Conservation (phyloP, 2,797 vertebrate genomes). For the Pteropus rufus region DNA sequence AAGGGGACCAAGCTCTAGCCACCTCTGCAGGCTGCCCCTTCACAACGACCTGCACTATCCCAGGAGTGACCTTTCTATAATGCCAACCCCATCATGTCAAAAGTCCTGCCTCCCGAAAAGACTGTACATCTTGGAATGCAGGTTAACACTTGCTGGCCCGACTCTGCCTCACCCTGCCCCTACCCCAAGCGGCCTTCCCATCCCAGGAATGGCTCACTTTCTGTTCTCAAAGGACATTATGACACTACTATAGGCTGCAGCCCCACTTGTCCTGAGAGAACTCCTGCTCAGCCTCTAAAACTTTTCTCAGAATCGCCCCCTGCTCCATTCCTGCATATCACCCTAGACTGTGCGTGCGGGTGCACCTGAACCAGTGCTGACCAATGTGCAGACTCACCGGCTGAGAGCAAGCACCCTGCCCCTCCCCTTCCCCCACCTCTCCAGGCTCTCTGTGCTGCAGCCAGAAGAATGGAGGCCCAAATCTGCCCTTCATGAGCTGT, state of each 20-base stretch:
- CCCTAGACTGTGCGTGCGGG: no score
- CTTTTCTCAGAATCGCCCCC: neutral
- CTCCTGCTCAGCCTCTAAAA: neutral
- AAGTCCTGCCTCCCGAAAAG: neutral
- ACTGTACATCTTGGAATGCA: accelerated
- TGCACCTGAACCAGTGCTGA: neutral
- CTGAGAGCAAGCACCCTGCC: neutral
- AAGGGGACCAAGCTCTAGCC: neutral
- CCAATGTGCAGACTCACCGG: neutral
- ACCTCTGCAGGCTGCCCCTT: neutral
- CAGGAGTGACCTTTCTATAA: neutral
- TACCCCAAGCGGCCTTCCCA: neutral
- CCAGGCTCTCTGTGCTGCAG: neutral
- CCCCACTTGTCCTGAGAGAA: neutral
- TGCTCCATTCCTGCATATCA: neutral
- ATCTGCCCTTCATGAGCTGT: neutral
- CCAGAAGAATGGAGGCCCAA: neutral
- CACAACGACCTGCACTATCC: neutral
- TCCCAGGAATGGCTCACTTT: neutral
- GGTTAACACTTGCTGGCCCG: neutral
- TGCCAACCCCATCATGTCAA: accelerated
- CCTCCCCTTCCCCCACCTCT: neutral
- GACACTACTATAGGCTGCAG: neutral
- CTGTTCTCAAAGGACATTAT: neutral
- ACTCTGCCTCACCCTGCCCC: neutral